phyloP scores from a whole-genome alignment of 2,113 vertebrate species.

The Corythoichthys haematopterus region DNA sequence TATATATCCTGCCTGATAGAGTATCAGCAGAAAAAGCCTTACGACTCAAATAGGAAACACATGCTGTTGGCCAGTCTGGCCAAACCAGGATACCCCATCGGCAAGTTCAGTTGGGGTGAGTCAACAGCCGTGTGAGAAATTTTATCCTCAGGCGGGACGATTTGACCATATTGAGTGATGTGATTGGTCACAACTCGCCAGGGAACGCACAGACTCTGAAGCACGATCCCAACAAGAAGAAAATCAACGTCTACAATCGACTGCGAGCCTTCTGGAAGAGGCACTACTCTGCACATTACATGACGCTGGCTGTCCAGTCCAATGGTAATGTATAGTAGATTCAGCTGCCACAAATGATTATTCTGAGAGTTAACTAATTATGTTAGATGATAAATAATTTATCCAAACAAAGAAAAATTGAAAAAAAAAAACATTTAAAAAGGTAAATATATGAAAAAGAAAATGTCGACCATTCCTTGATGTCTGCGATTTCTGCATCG shows the following conservation, averaged over 20 bases:
- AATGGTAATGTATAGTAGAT: slow-evolving; percentile 76
- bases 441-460: no score
- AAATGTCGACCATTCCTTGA: no score
- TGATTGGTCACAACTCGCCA: slow-evolving; percentile 58
- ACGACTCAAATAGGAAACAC: slow-evolving; percentile 92
- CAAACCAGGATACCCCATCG: slow-evolving; percentile 91
- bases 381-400: no score
- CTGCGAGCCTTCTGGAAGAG: slow-evolving; percentile 89
- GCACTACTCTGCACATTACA: slow-evolving; percentile 94
- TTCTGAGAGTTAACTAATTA: no score
- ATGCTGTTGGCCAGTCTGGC: slow-evolving; percentile 97
- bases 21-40: slow-evolving; percentile 91
- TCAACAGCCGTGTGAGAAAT: background rate
- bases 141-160: background rate
- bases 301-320: slow-evolving; percentile 94
- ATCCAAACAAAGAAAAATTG: no score
- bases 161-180: slow-evolving; percentile 25
- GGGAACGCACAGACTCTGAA: slow-evolving; percentile 94
- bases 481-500: no score
- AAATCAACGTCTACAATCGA: slow-evolving; percentile 86
- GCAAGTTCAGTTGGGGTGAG: slow-evolving; percentile 97
- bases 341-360: no score
- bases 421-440: no score
- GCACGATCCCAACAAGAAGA: slow-evolving; percentile 83
- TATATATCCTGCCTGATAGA: slow-evolving; percentile 67